phyloP scores from a whole-genome alignment of 1,140 invertebrate species.

The Myzus persicae region DNA sequence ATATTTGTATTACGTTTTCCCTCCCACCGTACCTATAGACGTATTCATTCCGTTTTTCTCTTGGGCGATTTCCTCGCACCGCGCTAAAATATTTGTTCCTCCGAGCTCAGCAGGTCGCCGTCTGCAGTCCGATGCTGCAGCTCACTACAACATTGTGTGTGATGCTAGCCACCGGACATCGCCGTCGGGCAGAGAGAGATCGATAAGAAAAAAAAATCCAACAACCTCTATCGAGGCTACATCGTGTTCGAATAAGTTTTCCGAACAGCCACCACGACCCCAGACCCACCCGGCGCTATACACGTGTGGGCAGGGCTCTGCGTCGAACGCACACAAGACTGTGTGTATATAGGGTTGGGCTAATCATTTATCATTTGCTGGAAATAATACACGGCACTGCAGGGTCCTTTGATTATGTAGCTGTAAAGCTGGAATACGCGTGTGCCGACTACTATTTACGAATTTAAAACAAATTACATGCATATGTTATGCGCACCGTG shows the following conservation, averaged over 20 bases:
- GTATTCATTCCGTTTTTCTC: neutral
- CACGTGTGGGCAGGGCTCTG: neutral
- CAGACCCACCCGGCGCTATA: no score
- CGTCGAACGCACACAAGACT: no score
- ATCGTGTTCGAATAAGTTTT: neutral
- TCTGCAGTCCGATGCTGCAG: no score
- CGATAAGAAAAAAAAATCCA: neutral
- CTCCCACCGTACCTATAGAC: accelerated
- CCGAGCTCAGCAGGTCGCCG: neutral
- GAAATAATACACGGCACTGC: neutral
- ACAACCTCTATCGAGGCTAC: neutral
- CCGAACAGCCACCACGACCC: neutral
- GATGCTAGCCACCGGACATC: no score
- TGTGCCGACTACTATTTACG: neutral
- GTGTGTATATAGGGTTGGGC: neutral
- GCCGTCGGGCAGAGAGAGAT: neutral
- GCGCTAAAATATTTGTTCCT: neutral
- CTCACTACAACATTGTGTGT: neutral
- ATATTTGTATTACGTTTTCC: neutral
- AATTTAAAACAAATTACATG: neutral
- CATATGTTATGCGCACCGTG: no score
- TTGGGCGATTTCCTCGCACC: neutral
- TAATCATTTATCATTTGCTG: neutral
- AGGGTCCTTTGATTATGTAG: neutral
- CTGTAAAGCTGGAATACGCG: neutral